phyloP scores from a whole-genome alignment of 2,113 vertebrate genomes.

The Otolemur garnettii region DNA sequence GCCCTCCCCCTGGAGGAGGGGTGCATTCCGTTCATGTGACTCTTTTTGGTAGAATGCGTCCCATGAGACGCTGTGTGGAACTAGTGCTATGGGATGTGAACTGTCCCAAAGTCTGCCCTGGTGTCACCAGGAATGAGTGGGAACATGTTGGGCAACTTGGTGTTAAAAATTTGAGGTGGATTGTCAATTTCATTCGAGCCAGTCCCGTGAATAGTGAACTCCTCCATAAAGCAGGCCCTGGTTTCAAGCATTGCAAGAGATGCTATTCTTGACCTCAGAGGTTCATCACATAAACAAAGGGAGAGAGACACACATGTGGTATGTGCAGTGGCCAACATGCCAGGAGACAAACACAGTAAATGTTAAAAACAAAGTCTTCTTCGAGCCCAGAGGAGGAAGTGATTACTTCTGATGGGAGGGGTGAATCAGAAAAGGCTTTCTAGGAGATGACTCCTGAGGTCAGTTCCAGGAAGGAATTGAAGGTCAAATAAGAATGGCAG shows the following conservation, averaged over 20 bases:
- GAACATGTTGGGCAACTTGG: rapidly evolving
- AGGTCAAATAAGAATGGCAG: neutral
- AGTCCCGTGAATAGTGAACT: too few relatives aligned
- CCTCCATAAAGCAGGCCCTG: neutral
- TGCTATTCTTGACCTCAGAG: neutral
- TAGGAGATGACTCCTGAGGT: neutral
- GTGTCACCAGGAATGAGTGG: neutral
- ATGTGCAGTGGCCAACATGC: rapidly evolving
- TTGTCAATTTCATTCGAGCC: rapidly evolving
- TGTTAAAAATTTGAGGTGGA: neutral
- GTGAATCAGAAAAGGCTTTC: neutral
- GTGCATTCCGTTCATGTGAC: neutral
- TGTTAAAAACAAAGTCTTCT: neutral
- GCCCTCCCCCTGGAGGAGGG: neutral
- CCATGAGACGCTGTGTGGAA: neutral
- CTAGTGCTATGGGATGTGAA: neutral
- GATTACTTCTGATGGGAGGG: neutral
- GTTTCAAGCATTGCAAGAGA: neutral
- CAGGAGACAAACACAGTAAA: neutral
- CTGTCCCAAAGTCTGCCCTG: neutral
- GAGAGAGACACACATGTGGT: rapidly evolving
- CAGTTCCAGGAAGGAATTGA: neutral
- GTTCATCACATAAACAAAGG: neutral
- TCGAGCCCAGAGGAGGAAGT: neutral
- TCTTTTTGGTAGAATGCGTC: neutral